Percentiles rank a stretch among this genome's conserved stretches.
These are phyloP conservation scores for Rhynchotus rufescens DNA, from an alignment of 2,797 vertebrate genomes.

Conservation along the genomic window DNA sequence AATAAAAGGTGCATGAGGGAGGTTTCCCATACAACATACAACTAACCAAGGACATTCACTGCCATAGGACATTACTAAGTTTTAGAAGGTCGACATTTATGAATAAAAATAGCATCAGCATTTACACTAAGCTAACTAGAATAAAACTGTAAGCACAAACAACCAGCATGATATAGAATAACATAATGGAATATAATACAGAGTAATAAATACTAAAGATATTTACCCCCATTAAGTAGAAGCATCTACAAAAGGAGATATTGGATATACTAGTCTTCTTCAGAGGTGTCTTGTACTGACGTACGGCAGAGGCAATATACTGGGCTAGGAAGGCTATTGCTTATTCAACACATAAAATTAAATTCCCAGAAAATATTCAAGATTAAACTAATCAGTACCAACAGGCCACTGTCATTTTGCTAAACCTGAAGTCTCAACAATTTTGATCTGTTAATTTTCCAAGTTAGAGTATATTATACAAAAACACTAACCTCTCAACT, in stretches of 20 bases:
- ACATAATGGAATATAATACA: not conserved
- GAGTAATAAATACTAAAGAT: not conserved
- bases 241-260: not conserved
- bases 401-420: not conserved
- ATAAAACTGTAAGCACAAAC: not conserved
- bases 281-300: not conserved
- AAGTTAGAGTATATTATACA: not conserved
- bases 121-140: not conserved
- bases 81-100: not conserved
- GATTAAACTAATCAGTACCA: not conserved
- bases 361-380: not conserved
- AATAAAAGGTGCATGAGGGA: not conserved
- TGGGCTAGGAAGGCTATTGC: not conserved
- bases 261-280: not conserved
- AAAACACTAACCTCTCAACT: conserved; percentile 31
- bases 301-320: not conserved
- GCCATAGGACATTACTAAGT: not conserved
- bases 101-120: not conserved
- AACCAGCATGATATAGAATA: not conserved
- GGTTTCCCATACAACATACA: not conserved
- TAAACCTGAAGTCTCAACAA: not conserved
- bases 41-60: not conserved
- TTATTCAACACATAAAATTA: not conserved
- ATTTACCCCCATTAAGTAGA: not conserved
- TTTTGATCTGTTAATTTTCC: conserved; percentile 23